Evolutionary conservation across 1,140 invertebrate species (phyloP).

Genomic region (Belonocnema kinseyi): DNA sequence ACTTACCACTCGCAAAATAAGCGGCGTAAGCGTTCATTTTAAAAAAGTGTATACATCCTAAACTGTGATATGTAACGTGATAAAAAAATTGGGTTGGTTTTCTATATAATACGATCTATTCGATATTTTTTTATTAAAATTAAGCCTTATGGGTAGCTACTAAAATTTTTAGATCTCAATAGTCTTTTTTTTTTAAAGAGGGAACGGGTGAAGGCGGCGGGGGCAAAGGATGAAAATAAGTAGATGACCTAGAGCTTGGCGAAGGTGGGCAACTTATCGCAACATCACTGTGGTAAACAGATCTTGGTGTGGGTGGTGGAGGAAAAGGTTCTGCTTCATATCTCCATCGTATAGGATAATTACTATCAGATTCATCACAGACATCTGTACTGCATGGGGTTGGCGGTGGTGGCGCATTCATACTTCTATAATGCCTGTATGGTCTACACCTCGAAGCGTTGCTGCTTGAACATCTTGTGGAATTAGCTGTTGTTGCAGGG

Average conservation of each 20-base stretch:
- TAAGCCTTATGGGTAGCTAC: too few relatives aligned
- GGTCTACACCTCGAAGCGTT: constrained; percentile 79
- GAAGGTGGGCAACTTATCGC: constrained; percentile 84
- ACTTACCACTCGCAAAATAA: too few relatives aligned
- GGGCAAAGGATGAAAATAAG: constrained; percentile 84
- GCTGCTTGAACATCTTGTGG: constrained; percentile 76
- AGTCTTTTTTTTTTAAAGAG: constrained; percentile 33
- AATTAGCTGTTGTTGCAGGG: constrained; percentile 85
- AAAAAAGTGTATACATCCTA: too few relatives aligned
- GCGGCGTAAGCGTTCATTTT: too few relatives aligned
- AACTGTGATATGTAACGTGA: too few relatives aligned
- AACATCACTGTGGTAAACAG: constrained; percentile 83
- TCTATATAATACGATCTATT: too few relatives aligned
- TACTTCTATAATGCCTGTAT: constrained; percentile 85
- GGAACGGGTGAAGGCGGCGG: constrained; percentile 85
- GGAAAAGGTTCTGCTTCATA: constrained; percentile 84
- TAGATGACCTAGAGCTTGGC: constrained; percentile 85
- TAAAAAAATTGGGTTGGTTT: too few relatives aligned
- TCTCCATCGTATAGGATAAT: constrained; percentile 74
- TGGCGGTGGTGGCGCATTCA: constrained; percentile 91
- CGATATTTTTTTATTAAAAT: too few relatives aligned
- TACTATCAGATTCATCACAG: constrained; percentile 90
- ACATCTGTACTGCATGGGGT: constrained; percentile 96
- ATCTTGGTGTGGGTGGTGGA: constrained; percentile 90
- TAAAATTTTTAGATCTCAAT: not conserved